phyloP scores from a whole-genome alignment of 2,113 vertebrate species.

The Hemiscyllium ocellatum region DNA sequence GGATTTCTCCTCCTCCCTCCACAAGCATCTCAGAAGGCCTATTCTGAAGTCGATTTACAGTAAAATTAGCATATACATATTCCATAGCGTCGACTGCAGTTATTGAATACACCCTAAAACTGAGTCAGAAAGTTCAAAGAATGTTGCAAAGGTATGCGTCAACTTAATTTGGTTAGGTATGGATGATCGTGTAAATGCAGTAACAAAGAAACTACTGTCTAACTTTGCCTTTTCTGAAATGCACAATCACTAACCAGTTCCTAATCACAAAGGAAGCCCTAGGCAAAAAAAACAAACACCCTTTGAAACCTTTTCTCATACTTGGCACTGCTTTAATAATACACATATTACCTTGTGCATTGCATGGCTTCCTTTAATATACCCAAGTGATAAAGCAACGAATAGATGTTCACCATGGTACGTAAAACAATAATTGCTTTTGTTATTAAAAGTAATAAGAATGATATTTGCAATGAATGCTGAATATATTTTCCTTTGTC shows the following conservation, averaged over 20 bases:
- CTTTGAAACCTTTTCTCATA: slow-evolving; percentile 12
- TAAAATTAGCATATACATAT: neutral
- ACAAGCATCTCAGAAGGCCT: too few relatives aligned
- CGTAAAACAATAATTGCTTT: neutral
- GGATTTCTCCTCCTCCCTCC: neutral
- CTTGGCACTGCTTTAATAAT: neutral
- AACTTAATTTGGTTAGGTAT: slow-evolving; percentile 16
- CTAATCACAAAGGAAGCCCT: neutral
- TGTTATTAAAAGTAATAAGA: neutral
- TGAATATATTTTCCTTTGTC: neutral
- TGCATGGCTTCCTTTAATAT: neutral
- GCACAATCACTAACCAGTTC: slow-evolving; percentile 22
- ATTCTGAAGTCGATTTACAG: neutral
- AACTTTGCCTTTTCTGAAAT: slow-evolving; percentile 23
- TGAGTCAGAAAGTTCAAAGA: slow-evolving; percentile 2
- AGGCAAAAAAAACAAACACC: slow-evolving; percentile 22
- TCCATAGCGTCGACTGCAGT: neutral
- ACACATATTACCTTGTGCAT: neutral
- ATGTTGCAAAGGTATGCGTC: neutral
- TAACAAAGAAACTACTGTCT: slow-evolving; percentile 28
- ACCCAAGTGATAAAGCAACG: neutral
- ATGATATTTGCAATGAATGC: neutral
- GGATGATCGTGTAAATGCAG: slow-evolving; percentile 17
- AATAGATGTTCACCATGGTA: neutral
- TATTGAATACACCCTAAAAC: neutral